phyloP scores from a whole-genome alignment of 2,888 invertebrate genomes.

The Stenchaetothrips biformis region DNA sequence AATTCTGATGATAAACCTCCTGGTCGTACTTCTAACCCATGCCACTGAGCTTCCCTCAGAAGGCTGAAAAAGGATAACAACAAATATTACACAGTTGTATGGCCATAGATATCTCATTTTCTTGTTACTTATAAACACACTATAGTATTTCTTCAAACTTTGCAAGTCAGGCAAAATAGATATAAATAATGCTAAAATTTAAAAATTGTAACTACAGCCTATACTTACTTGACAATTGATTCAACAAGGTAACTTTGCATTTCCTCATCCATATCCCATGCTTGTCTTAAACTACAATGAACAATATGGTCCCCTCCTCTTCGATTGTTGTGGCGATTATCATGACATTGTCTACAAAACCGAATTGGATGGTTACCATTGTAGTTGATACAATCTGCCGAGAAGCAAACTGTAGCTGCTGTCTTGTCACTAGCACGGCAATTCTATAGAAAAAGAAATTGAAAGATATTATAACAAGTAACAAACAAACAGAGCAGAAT shows the following conservation, averaged over 20 bases:
- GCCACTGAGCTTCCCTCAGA: conserved; percentile 81
- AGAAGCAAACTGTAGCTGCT: conserved; percentile 93
- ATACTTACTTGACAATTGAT: conserved; percentile 76
- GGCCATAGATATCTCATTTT: no score
- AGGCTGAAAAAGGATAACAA: conserved; percentile 51
- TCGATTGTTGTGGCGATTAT: conserved; percentile 79
- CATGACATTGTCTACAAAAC: conserved; percentile 85
- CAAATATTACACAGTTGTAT: no score
- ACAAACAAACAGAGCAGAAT: conserved; percentile 4
- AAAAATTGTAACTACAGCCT: conserved; percentile 25
- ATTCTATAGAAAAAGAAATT: conserved; percentile 58
- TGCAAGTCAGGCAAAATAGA: not conserved
- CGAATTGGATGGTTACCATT: conserved; percentile 95
- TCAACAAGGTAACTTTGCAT: conserved; percentile 88
- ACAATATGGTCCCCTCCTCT: conserved; percentile 86
- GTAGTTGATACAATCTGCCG: conserved; percentile 92
- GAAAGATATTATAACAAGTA: conserved; percentile 23
- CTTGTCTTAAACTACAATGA: conserved; percentile 78
- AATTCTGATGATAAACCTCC: not conserved
- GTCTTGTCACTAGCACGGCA: conserved; percentile 87
- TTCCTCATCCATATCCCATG: conserved; percentile 86
- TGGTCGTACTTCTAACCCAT: not conserved
- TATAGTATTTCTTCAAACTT: no score
- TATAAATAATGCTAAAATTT: not conserved
- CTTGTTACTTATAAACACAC: not conserved